Percentiles rank a stretch among this genome's conserved stretches.
Evolutionary conservation across 2,888 invertebrate genomes (phyloP).

Genomic region (Oscheius sp.): DNA sequence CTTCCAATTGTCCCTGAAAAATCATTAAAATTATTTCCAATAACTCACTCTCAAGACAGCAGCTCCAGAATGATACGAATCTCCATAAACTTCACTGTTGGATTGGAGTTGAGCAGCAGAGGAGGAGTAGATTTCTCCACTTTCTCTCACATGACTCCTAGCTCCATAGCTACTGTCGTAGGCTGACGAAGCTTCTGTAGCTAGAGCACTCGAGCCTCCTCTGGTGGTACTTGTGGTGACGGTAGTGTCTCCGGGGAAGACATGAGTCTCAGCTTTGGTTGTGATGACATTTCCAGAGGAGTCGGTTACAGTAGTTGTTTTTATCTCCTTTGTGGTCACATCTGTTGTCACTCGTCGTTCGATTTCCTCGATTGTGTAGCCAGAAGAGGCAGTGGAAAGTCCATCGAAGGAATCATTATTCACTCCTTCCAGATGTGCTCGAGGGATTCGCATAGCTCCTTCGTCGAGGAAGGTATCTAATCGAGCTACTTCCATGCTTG

Average conservation of each 20-base stretch:
- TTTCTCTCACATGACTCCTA: constrained; percentile 10
- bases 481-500: constrained; percentile 56
- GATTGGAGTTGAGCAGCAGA: background rate
- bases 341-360: constrained; percentile 64
- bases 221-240: constrained; percentile 13
- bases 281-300: constrained; percentile 53
- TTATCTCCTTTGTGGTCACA: constrained; percentile 65
- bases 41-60: constrained; percentile 12
- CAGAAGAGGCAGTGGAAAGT: constrained; percentile 60
- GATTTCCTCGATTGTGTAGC: constrained; percentile 69
- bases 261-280: constrained; percentile 41
- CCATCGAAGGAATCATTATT: constrained; percentile 54
- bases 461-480: constrained; percentile 42
- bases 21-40: background rate
- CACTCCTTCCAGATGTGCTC: constrained; percentile 61
- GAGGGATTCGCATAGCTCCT: constrained; percentile 63
- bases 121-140: background rate
- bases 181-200: constrained; percentile 13
- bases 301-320: constrained; percentile 65
- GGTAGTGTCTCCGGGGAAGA: constrained; percentile 36
- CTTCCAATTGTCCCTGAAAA: constrained; percentile 10
- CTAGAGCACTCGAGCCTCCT: constrained; percentile 6
- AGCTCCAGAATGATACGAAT: constrained; percentile 19
- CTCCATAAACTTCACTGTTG: background rate
- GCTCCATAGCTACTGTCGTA: constrained; percentile 23